Percentiles rank a stretch among this genome's conserved stretches.
Conservation (phyloP, 2,888 invertebrate species). For the Eucera pruinosa region DNA sequence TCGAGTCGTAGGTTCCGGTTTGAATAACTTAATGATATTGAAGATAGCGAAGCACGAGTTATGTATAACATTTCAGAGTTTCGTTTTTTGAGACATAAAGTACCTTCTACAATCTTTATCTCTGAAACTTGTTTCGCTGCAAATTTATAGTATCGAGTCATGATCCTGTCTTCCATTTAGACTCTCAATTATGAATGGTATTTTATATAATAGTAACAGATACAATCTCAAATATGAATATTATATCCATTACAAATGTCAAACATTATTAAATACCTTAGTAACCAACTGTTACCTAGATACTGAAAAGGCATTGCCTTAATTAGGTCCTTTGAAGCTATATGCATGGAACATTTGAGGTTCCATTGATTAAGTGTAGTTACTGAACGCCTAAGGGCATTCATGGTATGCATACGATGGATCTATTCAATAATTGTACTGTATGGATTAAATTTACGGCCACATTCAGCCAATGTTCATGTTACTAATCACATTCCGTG, state of each 20-base stretch:
- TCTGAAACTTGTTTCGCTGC: too few relatives aligned
- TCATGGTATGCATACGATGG: not conserved
- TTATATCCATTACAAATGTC: too few relatives aligned
- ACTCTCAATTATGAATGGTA: constrained; percentile 1
- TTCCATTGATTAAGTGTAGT: not conserved
- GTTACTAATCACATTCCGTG: not conserved
- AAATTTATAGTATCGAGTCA: too few relatives aligned
- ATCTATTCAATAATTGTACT: not conserved
- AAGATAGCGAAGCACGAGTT: too few relatives aligned
- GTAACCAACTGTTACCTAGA: not conserved
- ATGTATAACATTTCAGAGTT: too few relatives aligned
- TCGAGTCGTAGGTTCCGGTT: too few relatives aligned
- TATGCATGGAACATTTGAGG: not conserved
- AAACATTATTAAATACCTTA: not conserved
- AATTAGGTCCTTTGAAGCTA: not conserved
- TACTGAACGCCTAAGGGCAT: not conserved
- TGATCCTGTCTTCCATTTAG: too few relatives aligned
- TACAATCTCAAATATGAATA: too few relatives aligned
- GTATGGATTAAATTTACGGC: not conserved
- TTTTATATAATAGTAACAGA: not conserved
- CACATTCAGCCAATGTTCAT: not conserved
- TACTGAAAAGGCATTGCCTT: not conserved
- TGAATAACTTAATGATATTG: too few relatives aligned
- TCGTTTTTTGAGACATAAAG: too few relatives aligned
- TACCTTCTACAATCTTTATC: too few relatives aligned